Percentiles rank a stretch among this genome's conserved stretches.
Conservation (phyloP, 2,113 vertebrate species). For the Galbula dea region DNA sequence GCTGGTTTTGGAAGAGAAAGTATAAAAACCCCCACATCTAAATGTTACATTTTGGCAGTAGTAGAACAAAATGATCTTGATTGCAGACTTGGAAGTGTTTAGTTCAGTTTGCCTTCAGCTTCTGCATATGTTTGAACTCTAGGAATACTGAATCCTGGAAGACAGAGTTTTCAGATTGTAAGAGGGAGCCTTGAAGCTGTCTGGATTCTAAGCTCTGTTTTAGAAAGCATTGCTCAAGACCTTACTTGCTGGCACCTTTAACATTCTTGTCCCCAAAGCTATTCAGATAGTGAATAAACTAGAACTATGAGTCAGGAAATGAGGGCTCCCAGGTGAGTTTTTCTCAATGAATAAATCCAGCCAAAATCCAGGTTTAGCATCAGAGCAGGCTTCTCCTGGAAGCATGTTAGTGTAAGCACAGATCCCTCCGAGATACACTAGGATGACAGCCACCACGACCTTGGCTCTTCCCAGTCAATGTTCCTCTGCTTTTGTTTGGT, state of each 20-base stretch:
- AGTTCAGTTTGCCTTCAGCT: not conserved
- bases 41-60: not conserved
- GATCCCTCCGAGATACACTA: not conserved
- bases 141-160: not conserved
- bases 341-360: not conserved
- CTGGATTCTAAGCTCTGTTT: not conserved
- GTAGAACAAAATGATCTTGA: conserved; percentile 3
- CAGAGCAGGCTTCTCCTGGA: not conserved
- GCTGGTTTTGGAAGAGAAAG: not conserved
- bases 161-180: not conserved
- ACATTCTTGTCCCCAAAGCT: not conserved
- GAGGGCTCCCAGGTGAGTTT: not conserved
- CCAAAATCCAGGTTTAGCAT: not conserved
- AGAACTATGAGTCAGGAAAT: not conserved
- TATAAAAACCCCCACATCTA: not conserved
- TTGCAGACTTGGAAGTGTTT: not conserved
- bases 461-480: not conserved
- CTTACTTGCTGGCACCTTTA: not conserved
- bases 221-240: not conserved
- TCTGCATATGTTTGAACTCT: not conserved
- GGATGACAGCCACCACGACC: not conserved
- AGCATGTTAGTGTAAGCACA: not conserved
- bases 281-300: not conserved
- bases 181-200: not conserved
- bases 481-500: not conserved